phyloP scores from a whole-genome alignment of 2,888 invertebrate genomes.

The Theristus sp. region DNA sequence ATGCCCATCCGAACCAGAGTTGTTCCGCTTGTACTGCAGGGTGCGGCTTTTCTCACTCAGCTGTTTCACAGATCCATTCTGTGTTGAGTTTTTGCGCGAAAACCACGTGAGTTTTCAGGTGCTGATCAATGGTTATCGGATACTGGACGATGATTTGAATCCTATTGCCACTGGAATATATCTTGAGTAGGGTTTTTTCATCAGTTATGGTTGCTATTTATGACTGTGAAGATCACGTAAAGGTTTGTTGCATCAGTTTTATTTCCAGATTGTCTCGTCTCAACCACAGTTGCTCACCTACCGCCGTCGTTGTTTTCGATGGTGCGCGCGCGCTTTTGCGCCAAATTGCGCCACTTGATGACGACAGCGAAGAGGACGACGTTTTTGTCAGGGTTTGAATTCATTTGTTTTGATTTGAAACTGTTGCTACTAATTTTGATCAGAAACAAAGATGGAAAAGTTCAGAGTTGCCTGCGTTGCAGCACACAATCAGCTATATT shows the following conservation, averaged over 20 bases:
- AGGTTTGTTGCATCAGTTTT: neutral
- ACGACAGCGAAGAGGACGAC: too few species aligned
- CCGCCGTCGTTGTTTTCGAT: neutral
- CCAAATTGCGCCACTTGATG: neutral
- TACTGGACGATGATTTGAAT: neutral
- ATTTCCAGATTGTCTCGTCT: neutral
- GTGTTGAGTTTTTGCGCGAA: too few species aligned
- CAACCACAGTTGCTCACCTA: neutral
- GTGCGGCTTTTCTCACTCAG: too few species aligned
- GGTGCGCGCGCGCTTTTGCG: neutral
- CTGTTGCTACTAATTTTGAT: too few species aligned
- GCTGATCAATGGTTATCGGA: neutral
- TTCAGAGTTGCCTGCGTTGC: too few species aligned
- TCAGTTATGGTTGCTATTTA: neutral
- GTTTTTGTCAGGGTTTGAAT: too few species aligned
- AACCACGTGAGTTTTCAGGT: neutral
- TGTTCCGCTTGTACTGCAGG: neutral
- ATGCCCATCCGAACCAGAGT: neutral
- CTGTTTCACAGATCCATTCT: too few species aligned
- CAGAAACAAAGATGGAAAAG: too few species aligned
- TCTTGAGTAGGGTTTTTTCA: neutral
- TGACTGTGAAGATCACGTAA: neutral
- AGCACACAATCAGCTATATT: neutral
- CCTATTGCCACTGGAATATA: neutral
- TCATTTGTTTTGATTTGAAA: too few species aligned